Evolutionary conservation across 2,888 invertebrate species (phyloP).

Genomic region (Synergus itoensis): DNA sequence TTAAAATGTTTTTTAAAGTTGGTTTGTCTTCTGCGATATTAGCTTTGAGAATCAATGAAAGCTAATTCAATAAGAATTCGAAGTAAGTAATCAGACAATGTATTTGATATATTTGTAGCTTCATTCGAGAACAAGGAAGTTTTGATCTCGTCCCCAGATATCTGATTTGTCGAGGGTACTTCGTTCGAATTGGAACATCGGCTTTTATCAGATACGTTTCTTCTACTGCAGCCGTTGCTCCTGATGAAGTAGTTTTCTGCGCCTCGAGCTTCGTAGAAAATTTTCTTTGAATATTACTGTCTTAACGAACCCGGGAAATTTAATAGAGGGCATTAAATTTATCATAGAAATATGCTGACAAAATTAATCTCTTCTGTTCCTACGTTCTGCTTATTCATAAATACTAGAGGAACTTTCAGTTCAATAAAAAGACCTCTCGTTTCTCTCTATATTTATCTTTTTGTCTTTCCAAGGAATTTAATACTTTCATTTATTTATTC

Average conservation of each 20-base stretch:
- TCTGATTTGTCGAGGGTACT: conserved; percentile 4
- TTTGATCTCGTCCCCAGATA: conserved; percentile 20
- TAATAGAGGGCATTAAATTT: background rate
- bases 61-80: background rate
- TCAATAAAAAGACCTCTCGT: conserved; percentile 9
- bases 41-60: background rate
- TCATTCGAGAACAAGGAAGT: conserved; percentile 21
- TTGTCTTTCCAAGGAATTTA: background rate
- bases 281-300: conserved; percentile 1
- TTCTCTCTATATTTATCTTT: background rate
- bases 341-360: background rate
- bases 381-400: background rate
- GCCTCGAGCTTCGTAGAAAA: background rate
- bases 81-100: background rate
- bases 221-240: background rate
- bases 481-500: background rate
- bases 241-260: conserved; percentile 4
- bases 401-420: background rate
- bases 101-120: background rate
- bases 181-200: conserved; percentile 26
- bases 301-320: background rate
- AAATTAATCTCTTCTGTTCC: background rate
- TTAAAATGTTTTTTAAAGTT: background rate
- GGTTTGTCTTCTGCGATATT: background rate
- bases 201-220: conserved; percentile 19